Conservation (phyloP, 2,113 vertebrate genomes). For the Petaurus breviceps region DNA sequence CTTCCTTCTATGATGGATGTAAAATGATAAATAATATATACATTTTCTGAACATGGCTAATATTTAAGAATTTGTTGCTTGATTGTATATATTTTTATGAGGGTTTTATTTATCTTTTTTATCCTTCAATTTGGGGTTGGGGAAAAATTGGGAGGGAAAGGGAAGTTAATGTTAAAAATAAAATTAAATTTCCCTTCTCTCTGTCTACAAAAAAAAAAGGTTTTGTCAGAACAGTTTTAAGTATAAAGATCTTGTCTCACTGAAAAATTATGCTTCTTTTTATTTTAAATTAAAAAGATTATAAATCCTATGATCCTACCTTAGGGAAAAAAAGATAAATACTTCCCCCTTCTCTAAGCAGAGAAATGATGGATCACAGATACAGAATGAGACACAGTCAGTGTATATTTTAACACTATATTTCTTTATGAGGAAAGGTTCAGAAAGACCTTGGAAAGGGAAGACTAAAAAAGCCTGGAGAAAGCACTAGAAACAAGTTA, state of each 20-base stretch:
- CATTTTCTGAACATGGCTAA: background rate
- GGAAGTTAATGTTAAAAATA: background rate
- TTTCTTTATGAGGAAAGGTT: background rate
- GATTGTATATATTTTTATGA: too few relatives aligned
- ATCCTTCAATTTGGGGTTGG: background rate
- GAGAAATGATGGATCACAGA: background rate
- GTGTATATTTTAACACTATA: background rate
- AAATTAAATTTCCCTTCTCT: background rate
- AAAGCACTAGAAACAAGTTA: background rate
- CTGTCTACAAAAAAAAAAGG: too few relatives aligned
- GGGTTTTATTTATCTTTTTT: background rate
- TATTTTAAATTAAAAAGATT: background rate
- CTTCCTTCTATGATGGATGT: background rate
- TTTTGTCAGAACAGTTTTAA: background rate
- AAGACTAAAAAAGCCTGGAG: background rate
- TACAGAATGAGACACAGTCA: background rate
- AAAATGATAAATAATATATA: background rate
- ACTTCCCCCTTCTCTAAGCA: background rate
- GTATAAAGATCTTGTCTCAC: background rate
- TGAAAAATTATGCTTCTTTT: background rate
- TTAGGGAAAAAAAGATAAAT: background rate
- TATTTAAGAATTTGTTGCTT: background rate
- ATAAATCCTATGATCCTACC: too few relatives aligned
- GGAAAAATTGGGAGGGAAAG: background rate
- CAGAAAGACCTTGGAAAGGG: background rate